Evolutionary conservation across 2,888 invertebrate species (phyloP), one percentile per base, ranked within the genome.

Genomic region (Lapara coniferarum): DNA sequence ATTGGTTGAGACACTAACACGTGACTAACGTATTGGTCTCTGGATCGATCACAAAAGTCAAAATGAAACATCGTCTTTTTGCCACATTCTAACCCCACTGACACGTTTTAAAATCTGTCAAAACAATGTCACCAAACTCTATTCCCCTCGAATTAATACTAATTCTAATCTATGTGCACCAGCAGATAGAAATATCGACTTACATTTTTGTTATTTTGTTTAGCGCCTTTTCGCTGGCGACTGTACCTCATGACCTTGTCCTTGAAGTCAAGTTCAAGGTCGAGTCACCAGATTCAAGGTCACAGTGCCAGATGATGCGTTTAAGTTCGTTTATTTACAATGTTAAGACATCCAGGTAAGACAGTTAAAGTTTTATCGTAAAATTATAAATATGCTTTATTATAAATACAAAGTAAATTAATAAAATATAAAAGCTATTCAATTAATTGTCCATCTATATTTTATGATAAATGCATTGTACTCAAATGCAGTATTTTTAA

Each of bases 111-210:
- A 25, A 12, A 56, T 56, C 25, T 44, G 25, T 5, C 10, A 63
- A 63, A 63, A 49, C 63, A 63, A 63, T 63, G 63, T 46, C 63
- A 63, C 7, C 46, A 63, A 59, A n/a, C n/a, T 37, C 37, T 37
- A 14, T 58, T 49, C 14, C 2, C 6, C 10, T 13, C 46, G 55
- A 67, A 66, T 67, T 82, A 86, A 85, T 81, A 84, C 85, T 88
- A 83, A 84, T 25, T 85, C 84, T 86, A 87, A 86, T 87, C 81
- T 79, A 81, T 77, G 86, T 85, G 89, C 89, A 86, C 84, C 87
- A 85, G 88, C 87, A 82, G 83, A 80, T 80, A 90, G 89, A 90
- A 90, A 89, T 90, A 89, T 89, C 87, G 87, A 87, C 87, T 80
- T 77, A 37, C 53, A 55, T 19, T 55, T 55, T 77, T 71, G 71